phyloP scores from a whole-genome alignment of 2,888 invertebrate species.

The Synanthedon myopaeformis region DNA sequence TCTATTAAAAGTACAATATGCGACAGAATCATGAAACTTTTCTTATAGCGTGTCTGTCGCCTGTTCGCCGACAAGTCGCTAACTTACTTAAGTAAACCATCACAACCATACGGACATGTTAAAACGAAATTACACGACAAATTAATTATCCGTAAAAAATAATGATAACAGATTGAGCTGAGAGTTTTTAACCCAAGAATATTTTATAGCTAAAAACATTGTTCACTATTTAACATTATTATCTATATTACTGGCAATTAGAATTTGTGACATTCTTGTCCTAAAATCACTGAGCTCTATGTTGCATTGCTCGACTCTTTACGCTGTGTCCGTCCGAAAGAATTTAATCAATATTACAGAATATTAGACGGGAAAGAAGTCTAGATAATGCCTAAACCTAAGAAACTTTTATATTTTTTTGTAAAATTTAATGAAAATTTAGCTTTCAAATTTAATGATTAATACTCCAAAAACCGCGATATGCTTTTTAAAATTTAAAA shows the following conservation, averaged over 20 bases:
- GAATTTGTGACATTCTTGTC: constrained; percentile 58
- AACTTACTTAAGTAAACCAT: constrained; percentile 70
- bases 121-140: constrained; percentile 49
- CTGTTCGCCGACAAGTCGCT: constrained; percentile 55
- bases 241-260: constrained; percentile 55
- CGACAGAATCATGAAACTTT: constrained; percentile 23
- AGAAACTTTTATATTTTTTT: too few relatives aligned
- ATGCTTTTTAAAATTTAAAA: too few relatives aligned
- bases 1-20: constrained; percentile 10
- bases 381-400: too few relatives aligned
- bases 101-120: constrained; percentile 68
- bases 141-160: constrained; percentile 38
- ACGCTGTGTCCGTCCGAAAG: too few relatives aligned
- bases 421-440: too few relatives aligned
- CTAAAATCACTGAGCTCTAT: constrained; percentile 11
- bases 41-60: constrained; percentile 3
- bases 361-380: too few relatives aligned
- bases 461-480: too few relatives aligned
- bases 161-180: constrained; percentile 46
- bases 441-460: too few relatives aligned
- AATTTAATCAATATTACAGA: too few relatives aligned
- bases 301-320: too few relatives aligned
- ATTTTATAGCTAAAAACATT: constrained; percentile 43
- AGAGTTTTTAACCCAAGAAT: constrained; percentile 54
- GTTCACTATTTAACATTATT: constrained; percentile 36